These are phyloP conservation scores for Sminthurinus signatus DNA, from an alignment of 1,140 invertebrate genomes.

Conservation along the genomic window DNA sequence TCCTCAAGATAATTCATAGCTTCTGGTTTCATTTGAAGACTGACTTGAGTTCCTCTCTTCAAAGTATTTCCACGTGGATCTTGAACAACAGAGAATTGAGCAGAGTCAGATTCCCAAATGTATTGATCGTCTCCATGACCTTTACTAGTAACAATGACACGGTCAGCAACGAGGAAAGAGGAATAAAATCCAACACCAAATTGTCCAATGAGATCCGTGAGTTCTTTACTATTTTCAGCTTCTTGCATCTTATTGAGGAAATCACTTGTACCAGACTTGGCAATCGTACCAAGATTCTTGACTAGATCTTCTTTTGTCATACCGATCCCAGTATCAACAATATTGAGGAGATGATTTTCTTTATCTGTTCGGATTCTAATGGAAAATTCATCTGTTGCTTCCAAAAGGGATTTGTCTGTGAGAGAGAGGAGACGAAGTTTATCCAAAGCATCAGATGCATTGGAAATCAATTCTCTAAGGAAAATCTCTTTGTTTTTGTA, in stretches of 20 bases:
- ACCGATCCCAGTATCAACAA: slow-evolving; percentile 95
- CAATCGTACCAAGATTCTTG: slow-evolving; percentile 97
- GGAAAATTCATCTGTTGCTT: slow-evolving; percentile 70
- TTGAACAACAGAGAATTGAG: slow-evolving; percentile 76
- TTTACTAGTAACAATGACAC: slow-evolving; percentile 89
- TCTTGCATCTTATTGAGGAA: slow-evolving; percentile 98
- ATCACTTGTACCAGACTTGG: slow-evolving; percentile 98
- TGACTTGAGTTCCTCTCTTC: slow-evolving; percentile 78
- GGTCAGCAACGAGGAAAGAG: slow-evolving; percentile 84
- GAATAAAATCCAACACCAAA: slow-evolving; percentile 99
- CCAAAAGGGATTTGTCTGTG: slow-evolving; percentile 72
- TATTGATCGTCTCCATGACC: slow-evolving; percentile 92
- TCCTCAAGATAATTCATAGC: slow-evolving; percentile 91
- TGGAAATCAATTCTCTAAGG: slow-evolving; percentile 93
- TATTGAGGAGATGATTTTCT: slow-evolving; percentile 87
- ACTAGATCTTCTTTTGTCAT: slow-evolving; percentile 95
- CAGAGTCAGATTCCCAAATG: slow-evolving; percentile 96
- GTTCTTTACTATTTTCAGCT: slow-evolving; percentile 53
- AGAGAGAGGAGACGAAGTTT: slow-evolving; percentile 89
- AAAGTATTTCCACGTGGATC: slow-evolving; percentile 92
- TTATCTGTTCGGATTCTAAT: slow-evolving; percentile 96
- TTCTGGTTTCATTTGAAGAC: slow-evolving; percentile 92
- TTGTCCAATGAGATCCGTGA: slow-evolving; percentile 85
- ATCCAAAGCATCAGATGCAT: slow-evolving; percentile 91
- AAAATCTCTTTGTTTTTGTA: slow-evolving; percentile 99